phyloP scores from a whole-genome alignment of 2,797 vertebrate species.

The Esox masquinongy region DNA sequence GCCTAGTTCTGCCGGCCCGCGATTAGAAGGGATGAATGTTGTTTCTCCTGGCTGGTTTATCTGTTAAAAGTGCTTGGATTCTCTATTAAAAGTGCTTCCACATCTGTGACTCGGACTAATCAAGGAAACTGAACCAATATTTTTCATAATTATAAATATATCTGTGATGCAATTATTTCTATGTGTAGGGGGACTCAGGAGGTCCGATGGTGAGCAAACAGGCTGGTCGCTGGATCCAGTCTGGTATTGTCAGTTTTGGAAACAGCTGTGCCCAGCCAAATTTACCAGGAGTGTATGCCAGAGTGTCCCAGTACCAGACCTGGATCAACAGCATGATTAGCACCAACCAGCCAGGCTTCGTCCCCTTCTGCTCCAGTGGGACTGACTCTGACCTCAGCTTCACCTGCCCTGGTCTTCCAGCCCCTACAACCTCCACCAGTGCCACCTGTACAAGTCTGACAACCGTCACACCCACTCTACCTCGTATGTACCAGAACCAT shows the following conservation, averaged over 20 bases:
- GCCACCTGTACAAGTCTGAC: too few relatives aligned
- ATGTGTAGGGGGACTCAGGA: constrained; percentile 30
- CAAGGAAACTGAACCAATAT: not conserved
- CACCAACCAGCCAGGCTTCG: constrained; percentile 38
- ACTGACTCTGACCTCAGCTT: constrained; percentile 4
- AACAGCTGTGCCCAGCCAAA: not conserved
- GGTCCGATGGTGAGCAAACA: constrained; percentile 18
- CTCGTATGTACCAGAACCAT: not conserved
- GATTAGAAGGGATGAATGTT: too few relatives aligned
- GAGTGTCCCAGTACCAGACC: constrained; percentile 53
- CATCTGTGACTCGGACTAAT: not conserved
- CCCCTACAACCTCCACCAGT: too few relatives aligned
- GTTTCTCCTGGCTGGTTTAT: too few relatives aligned
- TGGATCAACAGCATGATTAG: constrained; percentile 58
- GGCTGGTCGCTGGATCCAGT: constrained; percentile 22
- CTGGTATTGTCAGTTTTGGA: constrained; percentile 51
- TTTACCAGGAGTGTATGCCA: constrained; percentile 57
- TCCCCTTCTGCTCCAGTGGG: constrained; percentile 8
- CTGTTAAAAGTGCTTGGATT: too few relatives aligned
- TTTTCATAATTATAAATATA: not conserved
- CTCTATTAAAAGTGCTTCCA: not conserved
- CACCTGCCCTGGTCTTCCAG: constrained; percentile 1
- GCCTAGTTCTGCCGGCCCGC: too few relatives aligned
- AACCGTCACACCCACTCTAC: not conserved
- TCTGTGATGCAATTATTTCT: not conserved